phyloP scores from a whole-genome alignment of 2,797 vertebrate species.

The Poecilia gillii region DNA sequence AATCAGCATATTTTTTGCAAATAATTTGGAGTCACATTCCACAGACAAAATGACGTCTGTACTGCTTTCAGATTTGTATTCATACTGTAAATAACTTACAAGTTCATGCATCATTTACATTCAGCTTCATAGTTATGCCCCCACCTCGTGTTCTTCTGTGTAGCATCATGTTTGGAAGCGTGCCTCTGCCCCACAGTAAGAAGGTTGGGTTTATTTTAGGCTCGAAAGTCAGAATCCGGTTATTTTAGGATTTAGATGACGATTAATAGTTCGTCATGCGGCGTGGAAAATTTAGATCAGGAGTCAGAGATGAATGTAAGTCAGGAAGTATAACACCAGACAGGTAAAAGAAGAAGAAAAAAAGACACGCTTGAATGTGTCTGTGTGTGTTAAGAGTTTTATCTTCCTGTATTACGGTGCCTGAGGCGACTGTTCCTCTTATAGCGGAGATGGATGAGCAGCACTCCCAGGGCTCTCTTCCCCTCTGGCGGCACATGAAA shows the following conservation, averaged over 20 bases:
- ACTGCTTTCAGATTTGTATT: background rate
- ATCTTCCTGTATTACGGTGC: constrained; percentile 37
- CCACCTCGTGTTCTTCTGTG: background rate
- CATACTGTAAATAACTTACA: background rate
- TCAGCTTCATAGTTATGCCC: background rate
- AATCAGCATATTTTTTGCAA: too few species aligned
- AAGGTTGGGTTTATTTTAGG: constrained; percentile 21
- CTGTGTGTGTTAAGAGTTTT: constrained; percentile 32
- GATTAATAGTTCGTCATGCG: constrained; percentile 36
- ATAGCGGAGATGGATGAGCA: constrained; percentile 63
- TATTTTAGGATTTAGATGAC: constrained; percentile 49
- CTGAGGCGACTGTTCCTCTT: constrained; percentile 50
- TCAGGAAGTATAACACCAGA: constrained; percentile 31
- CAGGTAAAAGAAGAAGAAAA: constrained; percentile 16
- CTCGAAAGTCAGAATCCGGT: constrained; percentile 15
- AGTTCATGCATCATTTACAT: background rate
- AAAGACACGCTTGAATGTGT: background rate
- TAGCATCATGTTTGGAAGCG: constrained; percentile 20
- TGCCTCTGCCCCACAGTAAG: constrained; percentile 6
- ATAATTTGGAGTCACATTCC: background rate
- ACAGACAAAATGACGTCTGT: background rate
- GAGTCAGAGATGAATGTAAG: constrained; percentile 44
- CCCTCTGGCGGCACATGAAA: constrained; percentile 73
- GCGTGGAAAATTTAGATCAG: constrained; percentile 38
- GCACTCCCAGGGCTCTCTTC: constrained; percentile 47